Conservation (phyloP, 2,797 vertebrate genomes). For the Myiotriccus ornatus region DNA sequence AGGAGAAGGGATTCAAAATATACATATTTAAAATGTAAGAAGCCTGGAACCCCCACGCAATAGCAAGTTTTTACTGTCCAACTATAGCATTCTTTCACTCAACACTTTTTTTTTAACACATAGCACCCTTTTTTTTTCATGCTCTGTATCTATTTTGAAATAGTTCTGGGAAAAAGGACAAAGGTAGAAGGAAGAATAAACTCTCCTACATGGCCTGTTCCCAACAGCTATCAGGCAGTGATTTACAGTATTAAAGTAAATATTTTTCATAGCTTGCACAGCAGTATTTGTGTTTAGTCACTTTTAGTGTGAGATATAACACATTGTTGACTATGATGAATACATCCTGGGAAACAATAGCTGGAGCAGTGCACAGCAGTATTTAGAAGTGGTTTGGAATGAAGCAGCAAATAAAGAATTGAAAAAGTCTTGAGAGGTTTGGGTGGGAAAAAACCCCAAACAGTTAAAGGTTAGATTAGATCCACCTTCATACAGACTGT, state of each 20-base stretch:
- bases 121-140: neutral
- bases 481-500: neutral
- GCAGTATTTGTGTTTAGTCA: slow-evolving; percentile 4
- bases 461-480: neutral
- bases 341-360: neutral
- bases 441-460: neutral
- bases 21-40: neutral
- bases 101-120: neutral
- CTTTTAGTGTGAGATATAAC: neutral
- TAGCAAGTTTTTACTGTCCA: neutral
- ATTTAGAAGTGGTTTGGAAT: neutral
- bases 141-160: neutral
- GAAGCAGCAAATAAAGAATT: neutral
- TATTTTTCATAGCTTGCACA: slow-evolving; percentile 17
- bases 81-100: neutral
- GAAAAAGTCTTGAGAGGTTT: neutral
- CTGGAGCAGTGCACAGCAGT: neutral
- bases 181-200: neutral
- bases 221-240: neutral
- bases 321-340: neutral
- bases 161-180: neutral
- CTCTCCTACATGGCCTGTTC: neutral
- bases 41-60: neutral
- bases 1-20: neutral
- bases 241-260: slow-evolving; percentile 23